Evolutionary conservation across 2,888 invertebrate genomes (phyloP).

Genomic region (Vanessa cardui): DNA sequence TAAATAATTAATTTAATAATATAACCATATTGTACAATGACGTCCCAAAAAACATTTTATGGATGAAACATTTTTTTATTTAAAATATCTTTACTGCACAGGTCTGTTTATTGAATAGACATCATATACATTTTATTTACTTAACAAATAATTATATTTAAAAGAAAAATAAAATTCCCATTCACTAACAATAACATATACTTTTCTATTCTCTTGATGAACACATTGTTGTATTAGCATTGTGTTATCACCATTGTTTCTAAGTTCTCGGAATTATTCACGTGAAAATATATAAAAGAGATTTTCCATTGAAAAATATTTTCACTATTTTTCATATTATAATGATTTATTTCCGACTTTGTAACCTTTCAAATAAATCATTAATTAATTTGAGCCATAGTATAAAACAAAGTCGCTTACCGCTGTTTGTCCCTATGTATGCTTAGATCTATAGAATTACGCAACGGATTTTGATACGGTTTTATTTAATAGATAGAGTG

Average conservation of each 20-base stretch:
- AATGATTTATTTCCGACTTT: conserved; percentile 18
- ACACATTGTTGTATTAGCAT: neutral
- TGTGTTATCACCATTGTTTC: neutral
- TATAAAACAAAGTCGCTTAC: too few relatives aligned
- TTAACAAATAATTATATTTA: neutral
- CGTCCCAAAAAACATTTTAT: too few relatives aligned
- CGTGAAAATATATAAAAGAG: neutral
- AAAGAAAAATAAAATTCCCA: neutral
- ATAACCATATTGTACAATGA: too few relatives aligned
- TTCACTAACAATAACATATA: neutral
- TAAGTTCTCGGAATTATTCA: neutral
- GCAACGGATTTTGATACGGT: too few relatives aligned
- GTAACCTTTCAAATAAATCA: neutral
- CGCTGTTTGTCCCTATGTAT: too few relatives aligned
- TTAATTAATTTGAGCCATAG: conserved; percentile 11
- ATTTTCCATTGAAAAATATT: neutral
- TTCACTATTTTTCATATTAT: conserved; percentile 16
- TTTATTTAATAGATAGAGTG: too few relatives aligned
- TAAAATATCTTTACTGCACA: too few relatives aligned
- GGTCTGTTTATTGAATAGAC: too few relatives aligned
- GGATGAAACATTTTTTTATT: too few relatives aligned
- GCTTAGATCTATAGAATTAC: too few relatives aligned
- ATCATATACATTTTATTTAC: too few relatives aligned
- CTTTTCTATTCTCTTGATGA: neutral
- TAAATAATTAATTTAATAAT: too few relatives aligned